These are phyloP conservation scores for Podocnemis expansa DNA, from an alignment of 2,113 vertebrate species.

Conservation along the genomic window DNA sequence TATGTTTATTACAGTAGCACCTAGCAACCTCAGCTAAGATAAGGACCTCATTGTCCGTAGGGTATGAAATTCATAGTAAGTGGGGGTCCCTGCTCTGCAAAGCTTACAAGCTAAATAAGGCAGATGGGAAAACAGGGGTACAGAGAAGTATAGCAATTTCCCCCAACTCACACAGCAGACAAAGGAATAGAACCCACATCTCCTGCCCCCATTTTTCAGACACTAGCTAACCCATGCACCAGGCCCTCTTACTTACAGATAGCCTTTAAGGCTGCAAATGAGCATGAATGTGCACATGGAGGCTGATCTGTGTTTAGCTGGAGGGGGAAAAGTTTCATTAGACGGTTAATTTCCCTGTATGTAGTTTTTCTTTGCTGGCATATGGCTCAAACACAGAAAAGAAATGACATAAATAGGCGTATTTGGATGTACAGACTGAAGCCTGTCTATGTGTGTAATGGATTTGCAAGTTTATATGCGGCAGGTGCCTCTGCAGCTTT, in stretches of 20 bases:
- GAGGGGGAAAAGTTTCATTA: background rate
- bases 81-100: background rate
- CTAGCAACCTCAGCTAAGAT: background rate
- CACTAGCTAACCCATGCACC: background rate
- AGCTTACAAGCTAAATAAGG: background rate
- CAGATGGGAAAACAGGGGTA: background rate
- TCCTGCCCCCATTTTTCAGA: background rate
- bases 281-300: background rate
- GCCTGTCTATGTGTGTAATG: background rate
- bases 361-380: background rate
- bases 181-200: background rate
- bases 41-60: background rate
- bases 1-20: background rate
- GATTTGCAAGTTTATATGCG: rapidly evolving
- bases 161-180: background rate
- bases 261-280: background rate
- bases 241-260: background rate
- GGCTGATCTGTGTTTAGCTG: background rate
- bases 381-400: background rate
- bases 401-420: background rate
- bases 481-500: constrained; percentile 21
- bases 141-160: background rate
- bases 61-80: background rate
- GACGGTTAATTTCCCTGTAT: background rate
- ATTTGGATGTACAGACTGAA: background rate